phyloP scores from a whole-genome alignment of 2,888 invertebrate species.

The Tetramorium bicarinatum region DNA sequence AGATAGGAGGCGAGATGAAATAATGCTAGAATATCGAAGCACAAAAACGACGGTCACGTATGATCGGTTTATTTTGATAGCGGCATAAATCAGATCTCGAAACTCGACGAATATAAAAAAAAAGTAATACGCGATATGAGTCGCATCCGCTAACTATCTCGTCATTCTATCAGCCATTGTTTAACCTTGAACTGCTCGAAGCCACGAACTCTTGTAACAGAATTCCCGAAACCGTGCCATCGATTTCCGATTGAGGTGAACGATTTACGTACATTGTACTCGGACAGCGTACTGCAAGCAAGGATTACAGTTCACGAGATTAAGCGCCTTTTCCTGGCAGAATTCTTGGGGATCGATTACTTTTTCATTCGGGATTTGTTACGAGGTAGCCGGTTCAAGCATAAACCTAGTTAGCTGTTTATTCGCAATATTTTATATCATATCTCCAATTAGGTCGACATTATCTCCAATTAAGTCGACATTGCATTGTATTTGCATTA shows the following conservation, averaged over 20 bases:
- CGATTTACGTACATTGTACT: constrained; percentile 40
- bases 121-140: neutral
- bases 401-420: neutral
- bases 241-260: constrained; percentile 50
- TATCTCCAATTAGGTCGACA: neutral
- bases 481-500: neutral
- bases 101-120: constrained; percentile 1
- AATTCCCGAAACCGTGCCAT: constrained; percentile 47
- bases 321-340: constrained; percentile 53
- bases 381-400: constrained; percentile 41
- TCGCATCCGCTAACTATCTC: constrained; percentile 34
- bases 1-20: constrained; percentile 39
- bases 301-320: constrained; percentile 47
- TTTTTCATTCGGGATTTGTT: constrained; percentile 61
- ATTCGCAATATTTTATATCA: neutral
- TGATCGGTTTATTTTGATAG: constrained; percentile 22
- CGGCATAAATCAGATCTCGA: constrained; percentile 25
- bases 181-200: constrained; percentile 53
- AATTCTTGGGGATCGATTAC: constrained; percentile 55
- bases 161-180: constrained; percentile 19
- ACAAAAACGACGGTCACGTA: constrained; percentile 9
- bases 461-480: neutral
- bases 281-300: constrained; percentile 35
- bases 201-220: constrained; percentile 41
- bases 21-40: constrained; percentile 27